Percentiles rank a stretch among this genome's conserved stretches.
Evolutionary conservation across 2,797 vertebrate genomes (phyloP).

Genomic region (Falco rusticolus): DNA sequence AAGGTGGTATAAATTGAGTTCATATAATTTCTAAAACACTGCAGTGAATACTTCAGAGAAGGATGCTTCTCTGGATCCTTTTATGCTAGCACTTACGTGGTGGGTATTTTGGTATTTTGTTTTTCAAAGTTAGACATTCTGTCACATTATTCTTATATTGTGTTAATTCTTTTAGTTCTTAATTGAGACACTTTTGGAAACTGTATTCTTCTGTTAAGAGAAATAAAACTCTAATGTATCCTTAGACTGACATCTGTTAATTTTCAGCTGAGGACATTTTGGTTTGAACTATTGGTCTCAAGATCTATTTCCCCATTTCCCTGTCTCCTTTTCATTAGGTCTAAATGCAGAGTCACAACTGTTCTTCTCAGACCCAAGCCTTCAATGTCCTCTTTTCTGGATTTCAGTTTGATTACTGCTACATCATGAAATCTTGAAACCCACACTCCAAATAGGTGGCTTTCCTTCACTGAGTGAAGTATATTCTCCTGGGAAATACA

Average conservation of each 20-base stretch:
- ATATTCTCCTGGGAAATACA: not conserved
- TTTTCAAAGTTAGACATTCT: not conserved
- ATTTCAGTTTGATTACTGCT: not conserved
- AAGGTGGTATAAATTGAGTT: not conserved
- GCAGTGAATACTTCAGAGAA: not conserved
- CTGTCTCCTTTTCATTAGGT: not conserved
- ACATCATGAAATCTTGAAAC: not conserved
- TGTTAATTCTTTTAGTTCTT: not conserved
- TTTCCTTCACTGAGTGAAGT: not conserved
- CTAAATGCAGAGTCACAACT: not conserved
- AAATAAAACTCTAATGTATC: not conserved
- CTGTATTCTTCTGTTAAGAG: not conserved
- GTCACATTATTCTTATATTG: not conserved
- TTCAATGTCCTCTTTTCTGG: not conserved
- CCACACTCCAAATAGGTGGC: not conserved
- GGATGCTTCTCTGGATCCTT: not conserved
- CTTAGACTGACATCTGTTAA: not conserved
- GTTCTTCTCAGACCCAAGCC: not conserved
- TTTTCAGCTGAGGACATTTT: not conserved
- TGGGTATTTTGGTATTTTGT: not conserved
- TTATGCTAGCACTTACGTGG: not conserved
- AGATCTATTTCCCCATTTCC: not conserved
- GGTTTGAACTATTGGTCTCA: not conserved
- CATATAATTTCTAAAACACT: not conserved
- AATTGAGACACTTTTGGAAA: not conserved